Evolutionary conservation across 2,797 vertebrate genomes (phyloP).

Genomic region (Meda fulgida): DNA sequence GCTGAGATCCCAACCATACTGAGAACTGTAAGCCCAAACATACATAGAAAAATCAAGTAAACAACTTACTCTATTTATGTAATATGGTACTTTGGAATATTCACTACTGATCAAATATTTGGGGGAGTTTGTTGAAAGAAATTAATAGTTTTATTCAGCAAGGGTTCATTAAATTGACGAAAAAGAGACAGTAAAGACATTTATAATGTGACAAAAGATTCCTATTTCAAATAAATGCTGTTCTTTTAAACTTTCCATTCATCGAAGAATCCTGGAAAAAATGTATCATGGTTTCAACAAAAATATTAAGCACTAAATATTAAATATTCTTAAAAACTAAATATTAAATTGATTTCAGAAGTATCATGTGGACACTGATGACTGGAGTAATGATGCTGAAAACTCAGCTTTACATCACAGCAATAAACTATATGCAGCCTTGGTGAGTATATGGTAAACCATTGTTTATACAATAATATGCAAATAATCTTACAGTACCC

Average conservation of each 20-base stretch:
- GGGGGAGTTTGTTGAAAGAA: too few species aligned
- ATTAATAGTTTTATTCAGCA: not conserved
- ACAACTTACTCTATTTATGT: not conserved
- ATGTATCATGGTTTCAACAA: not conserved
- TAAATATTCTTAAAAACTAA: not conserved
- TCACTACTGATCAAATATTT: not conserved
- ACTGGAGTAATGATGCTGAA: not conserved
- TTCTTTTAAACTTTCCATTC: not conserved
- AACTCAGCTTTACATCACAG: not conserved
- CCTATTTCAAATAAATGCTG: not conserved
- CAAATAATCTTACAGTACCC: constrained; percentile 63
- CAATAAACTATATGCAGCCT: not conserved
- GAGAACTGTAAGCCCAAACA: constrained; percentile 73
- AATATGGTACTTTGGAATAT: not conserved
- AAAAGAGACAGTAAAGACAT: not conserved
- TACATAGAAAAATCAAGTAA: constrained; percentile 32
- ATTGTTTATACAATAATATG: not conserved
- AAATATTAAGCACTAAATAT: too few species aligned
- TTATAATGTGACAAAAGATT: not conserved
- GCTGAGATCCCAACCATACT: constrained; percentile 83
- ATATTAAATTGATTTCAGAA: not conserved
- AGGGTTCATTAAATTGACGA: not conserved
- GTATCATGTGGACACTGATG: not conserved
- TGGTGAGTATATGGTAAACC: not conserved
- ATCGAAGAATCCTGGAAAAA: too few species aligned